Evolutionary conservation across 2,888 invertebrate genomes (phyloP), one percentile per base, ranked within the genome.

Genomic region (Yponomeuta plumbellus): DNA sequence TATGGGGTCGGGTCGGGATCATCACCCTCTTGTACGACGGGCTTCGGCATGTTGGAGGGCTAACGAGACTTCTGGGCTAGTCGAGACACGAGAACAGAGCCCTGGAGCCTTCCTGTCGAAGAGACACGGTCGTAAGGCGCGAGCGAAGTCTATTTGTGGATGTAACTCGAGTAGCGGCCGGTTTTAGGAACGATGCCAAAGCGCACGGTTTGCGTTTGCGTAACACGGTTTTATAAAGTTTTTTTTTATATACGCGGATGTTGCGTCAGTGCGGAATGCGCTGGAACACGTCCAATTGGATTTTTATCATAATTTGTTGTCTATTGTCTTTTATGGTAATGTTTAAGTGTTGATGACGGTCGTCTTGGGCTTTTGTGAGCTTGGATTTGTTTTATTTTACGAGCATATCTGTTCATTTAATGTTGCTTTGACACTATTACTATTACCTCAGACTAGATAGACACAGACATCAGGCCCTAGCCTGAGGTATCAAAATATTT

Each of bases 1-100:
- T 96, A 98, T 86, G 97, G 97, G 90, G 97, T 95, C 87, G 98
- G 98, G 95, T 98, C 98, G 92, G 97, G 97, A 93, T 98, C 97
- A 70, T 97, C 97, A 76, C 95, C 96, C 85, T 93, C 94, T 88
- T 94, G 93, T 80, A 87, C 91, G 75, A 84, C 84, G 78, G 93
- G 92, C 92, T 94, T 96, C 93, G 97, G 96, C 97, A 97, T 97
- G 91, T 95, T 92, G 91, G 88, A 92, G 92, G 92, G 92, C 91
- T 92, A 92, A 92, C 91, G 89, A 92, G 91, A 92, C 91, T 89
- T 87, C 84, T 92, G 93, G 93, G 93, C 93, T 93, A 92, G 82
- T 92, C 86, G 93, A 94, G 93, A 94, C 93, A 93, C 93, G 92
- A 92, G 92, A 93, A 93, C 93, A 92, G 92, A 93, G 94, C 94